Percentiles rank a stretch among this genome's conserved stretches.
These are phyloP conservation scores for Asbolus verrucosus DNA, from an alignment of 1,140 invertebrate species.

Conservation along the genomic window DNA sequence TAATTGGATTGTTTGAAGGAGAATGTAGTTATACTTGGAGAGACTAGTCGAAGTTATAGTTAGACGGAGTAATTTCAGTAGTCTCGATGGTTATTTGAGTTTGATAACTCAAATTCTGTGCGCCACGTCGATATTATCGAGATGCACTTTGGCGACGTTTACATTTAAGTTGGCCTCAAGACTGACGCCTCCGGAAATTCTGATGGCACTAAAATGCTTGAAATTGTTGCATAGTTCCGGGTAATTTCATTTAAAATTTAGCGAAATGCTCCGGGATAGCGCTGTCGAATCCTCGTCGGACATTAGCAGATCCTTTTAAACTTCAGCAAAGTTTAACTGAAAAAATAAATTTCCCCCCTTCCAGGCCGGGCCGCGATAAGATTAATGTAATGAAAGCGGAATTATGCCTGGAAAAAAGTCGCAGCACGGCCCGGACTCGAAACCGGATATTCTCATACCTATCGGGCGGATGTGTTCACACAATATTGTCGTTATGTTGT, in stretches of 20 bases:
- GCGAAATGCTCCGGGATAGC: slow-evolving; percentile 6
- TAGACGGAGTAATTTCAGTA: too few relatives aligned
- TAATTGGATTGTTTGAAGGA: slow-evolving; percentile 27
- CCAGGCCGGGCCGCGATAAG: too few relatives aligned
- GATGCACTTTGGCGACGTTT: background rate
- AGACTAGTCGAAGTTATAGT: too few relatives aligned
- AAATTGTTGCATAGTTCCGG: slow-evolving; percentile 35
- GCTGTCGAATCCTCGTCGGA: slow-evolving; percentile 5
- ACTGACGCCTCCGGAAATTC: background rate
- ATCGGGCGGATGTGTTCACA: too few relatives aligned
- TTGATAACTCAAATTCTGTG: background rate
- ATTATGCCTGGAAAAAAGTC: too few relatives aligned
- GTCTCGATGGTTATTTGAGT: too few relatives aligned
- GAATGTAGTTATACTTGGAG: too few relatives aligned
- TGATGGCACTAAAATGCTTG: background rate
- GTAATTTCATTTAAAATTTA: slow-evolving; percentile 21
- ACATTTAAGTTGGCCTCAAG: too few relatives aligned
- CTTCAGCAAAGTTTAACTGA: slow-evolving; percentile 3
- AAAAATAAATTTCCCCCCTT: slow-evolving; percentile 1
- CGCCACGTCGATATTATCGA: background rate
- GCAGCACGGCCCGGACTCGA: too few relatives aligned
- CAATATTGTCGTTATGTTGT: too few relatives aligned
- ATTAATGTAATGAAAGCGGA: too few relatives aligned
- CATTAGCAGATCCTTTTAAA: slow-evolving; percentile 26
- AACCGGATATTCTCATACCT: too few relatives aligned